Evolutionary conservation across 2,113 vertebrate genomes (phyloP).

Genomic region (Gasterosteus nipponicus): DNA sequence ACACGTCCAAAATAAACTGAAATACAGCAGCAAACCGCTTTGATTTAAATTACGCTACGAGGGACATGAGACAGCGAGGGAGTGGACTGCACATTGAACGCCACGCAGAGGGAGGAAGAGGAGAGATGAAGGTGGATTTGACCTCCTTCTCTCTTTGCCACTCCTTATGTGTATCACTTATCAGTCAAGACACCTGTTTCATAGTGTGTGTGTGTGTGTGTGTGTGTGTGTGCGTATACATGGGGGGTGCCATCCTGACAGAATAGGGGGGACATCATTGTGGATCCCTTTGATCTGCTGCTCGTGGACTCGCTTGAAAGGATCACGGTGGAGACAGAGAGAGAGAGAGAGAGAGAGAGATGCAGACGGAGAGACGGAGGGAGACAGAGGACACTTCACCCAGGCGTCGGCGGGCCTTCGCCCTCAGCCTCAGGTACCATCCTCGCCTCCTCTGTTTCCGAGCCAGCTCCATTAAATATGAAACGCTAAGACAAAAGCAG

Average conservation of each 20-base stretch:
- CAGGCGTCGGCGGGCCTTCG: constrained; percentile 75
- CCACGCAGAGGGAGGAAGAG: constrained; percentile 25
- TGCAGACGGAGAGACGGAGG: constrained; percentile 28
- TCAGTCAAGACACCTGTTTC: constrained; percentile 74
- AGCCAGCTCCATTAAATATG: constrained; percentile 84
- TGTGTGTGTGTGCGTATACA: constrained; percentile 17
- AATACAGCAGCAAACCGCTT: constrained; percentile 15
- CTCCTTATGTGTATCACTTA: constrained; percentile 58
- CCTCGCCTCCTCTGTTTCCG: constrained; percentile 74
- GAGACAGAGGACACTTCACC: constrained; percentile 75
- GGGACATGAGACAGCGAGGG: background rate
- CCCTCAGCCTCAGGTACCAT: constrained; percentile 78
- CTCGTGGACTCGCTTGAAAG: constrained; percentile 81
- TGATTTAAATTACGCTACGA: constrained; percentile 8
- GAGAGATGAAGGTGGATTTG: constrained; percentile 49
- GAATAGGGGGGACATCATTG: constrained; percentile 72
- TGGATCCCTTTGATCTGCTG: constrained; percentile 80
- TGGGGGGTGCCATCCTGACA: constrained; percentile 58
- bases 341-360: constrained; percentile 32
- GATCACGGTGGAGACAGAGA: constrained; percentile 51
- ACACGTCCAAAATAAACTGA: constrained; percentile 14
- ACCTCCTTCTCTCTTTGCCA: constrained; percentile 26
- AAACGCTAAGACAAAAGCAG: constrained; percentile 84
- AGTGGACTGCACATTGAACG: constrained; percentile 23
- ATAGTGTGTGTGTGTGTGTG: constrained; percentile 47